These are phyloP conservation scores for Aphelenchoides besseyi DNA, from an alignment of 1,140 invertebrate species.

Conservation along the genomic window DNA sequence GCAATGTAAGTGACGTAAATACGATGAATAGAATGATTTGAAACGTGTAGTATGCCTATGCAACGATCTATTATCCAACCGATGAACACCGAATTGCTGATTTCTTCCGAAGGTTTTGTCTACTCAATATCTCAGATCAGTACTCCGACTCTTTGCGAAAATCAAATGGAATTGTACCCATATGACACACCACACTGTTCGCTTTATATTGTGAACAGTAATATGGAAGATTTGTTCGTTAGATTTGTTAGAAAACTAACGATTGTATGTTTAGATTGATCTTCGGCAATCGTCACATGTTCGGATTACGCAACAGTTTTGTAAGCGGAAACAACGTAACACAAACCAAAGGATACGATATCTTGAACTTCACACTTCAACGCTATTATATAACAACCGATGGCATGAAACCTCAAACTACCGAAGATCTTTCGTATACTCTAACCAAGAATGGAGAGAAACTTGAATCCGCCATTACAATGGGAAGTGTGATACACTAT, in stretches of 20 bases:
- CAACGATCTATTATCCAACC: background rate
- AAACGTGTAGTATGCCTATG: constrained; percentile 16
- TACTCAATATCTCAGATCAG: background rate
- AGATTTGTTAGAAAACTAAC: background rate
- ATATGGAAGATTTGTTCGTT: background rate
- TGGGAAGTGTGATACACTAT: constrained; percentile 9
- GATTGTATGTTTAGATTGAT: background rate
- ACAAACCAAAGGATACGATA: background rate
- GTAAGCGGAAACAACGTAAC: constrained; percentile 4
- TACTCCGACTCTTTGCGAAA: background rate
- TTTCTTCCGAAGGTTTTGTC: background rate
- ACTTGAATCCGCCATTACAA: background rate
- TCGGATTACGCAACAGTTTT: background rate
- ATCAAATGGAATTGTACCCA: background rate
- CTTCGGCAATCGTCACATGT: background rate
- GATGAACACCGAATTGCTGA: constrained; percentile 12
- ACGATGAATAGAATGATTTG: too few species aligned
- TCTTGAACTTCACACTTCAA: background rate
- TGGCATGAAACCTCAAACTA: background rate
- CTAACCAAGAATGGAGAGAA: background rate
- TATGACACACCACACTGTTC: constrained; percentile 13
- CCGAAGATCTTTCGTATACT: background rate
- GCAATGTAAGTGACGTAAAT: constrained; percentile 16
- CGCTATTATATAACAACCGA: constrained; percentile 10
- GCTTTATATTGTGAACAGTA: background rate